phyloP scores from a whole-genome alignment of 2,888 invertebrate genomes.

The Hypercompe scribonia region DNA sequence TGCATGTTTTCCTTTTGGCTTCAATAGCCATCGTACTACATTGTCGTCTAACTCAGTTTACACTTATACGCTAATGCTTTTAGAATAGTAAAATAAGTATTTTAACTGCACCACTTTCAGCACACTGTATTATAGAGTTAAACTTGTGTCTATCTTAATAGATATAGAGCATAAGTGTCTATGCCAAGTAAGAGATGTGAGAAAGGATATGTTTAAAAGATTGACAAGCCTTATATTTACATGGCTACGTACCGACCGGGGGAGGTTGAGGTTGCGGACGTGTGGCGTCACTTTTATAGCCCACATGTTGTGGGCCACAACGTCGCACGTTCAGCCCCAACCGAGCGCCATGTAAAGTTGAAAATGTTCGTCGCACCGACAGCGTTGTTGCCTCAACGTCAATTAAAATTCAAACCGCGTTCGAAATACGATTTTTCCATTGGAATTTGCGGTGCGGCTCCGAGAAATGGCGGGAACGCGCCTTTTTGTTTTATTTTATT shows the following conservation, averaged over 20 bases:
- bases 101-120: not conserved
- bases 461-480: constrained; percentile 84
- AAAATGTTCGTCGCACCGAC: constrained; percentile 73
- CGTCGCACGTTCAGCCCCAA: constrained; percentile 56
- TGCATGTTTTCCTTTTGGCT: not conserved
- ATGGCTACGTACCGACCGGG: constrained; percentile 28
- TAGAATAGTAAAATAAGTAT: not conserved
- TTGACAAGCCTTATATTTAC: constrained; percentile 38
- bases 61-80: not conserved
- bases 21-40: not conserved
- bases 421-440: constrained; percentile 86
- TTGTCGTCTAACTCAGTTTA: not conserved
- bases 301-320: constrained; percentile 69
- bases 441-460: constrained; percentile 84
- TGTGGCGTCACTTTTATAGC: constrained; percentile 71
- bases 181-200: constrained; percentile 14
- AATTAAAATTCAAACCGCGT: constrained; percentile 87
- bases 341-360: constrained; percentile 71
- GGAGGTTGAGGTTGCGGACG: constrained; percentile 59
- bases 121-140: not conserved
- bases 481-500: constrained; percentile 84
- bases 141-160: too few species aligned
- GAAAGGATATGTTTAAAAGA: constrained; percentile 31
- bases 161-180: not conserved
- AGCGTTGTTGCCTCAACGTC: constrained; percentile 78